Base-by-base conservation (phyloP, 1,140 invertebrate species). In the Gonioctena quinquepunctata region DNA sequence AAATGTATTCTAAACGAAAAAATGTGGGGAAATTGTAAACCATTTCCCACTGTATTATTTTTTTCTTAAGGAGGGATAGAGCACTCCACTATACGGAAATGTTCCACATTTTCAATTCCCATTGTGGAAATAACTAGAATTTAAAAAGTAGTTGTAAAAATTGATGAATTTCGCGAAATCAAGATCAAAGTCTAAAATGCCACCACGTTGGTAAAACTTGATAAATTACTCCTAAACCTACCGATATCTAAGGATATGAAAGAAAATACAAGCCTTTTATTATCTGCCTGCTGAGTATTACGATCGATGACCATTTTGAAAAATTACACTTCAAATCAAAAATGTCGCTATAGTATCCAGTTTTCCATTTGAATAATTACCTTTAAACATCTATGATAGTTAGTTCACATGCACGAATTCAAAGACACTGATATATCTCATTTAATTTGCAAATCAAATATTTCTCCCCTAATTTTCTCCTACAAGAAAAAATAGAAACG, bases 341-440 rank as follows among this genome's bases (percentile, higher is more conserved):
- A 42, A 42, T n/a, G 33, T 42, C 16, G 33, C 33, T 42, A n/a
- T 42, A 54, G n/a, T 23, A 57, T 22, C 21, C 19, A 2, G 21
- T 2, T 57, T 19, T 25, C 25, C 13, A 2, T 13, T 56, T 48
- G 27, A 69, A 67, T 48, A 50, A 66, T 69, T 62, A 16, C 60
- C 66, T 76, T 76, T 74, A 60, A 75, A 74, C 72, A 76, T 70
- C 76, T 77, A 77, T 71, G 67, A 69, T 74, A 66, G 63, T 62
- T 75, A 61, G 50, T 66, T 74, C 69, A 69, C 71, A 77, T 76
- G 74, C 72, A 70, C 72, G 67, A 68, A 68, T 60, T 73, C 72
- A 70, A 60, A 77, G 75, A 77, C 76, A 77, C 50, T 74, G 65
- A 77, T 77, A 76, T 74, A 77, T 71, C 64, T 66, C 42, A 23